phyloP scores from a whole-genome alignment of 2,888 invertebrate genomes.

The Lepidochrysops patricia region DNA sequence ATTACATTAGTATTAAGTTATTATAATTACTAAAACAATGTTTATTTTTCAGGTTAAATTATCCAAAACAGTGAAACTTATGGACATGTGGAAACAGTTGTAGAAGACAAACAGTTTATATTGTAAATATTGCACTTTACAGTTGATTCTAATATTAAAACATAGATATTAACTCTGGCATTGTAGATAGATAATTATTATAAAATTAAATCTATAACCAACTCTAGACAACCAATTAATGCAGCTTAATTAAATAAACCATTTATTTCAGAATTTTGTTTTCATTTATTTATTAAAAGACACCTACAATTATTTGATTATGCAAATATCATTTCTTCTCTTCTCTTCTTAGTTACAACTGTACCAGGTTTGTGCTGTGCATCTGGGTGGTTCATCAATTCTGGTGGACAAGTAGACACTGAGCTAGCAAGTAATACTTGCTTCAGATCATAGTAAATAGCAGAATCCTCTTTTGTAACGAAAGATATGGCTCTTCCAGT shows the following conservation, averaged over 20 bases:
- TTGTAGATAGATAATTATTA: neutral
- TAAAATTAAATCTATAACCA: neutral
- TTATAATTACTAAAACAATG: too few relatives aligned
- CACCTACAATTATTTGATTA: slow-evolving; percentile 11
- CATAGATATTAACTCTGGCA: neutral
- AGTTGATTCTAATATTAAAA: too few relatives aligned
- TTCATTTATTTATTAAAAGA: neutral
- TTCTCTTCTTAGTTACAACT: slow-evolving; percentile 92
- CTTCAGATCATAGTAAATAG: slow-evolving; percentile 97
- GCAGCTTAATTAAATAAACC: neutral
- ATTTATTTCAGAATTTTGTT: neutral
- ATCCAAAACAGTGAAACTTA: too few relatives aligned
- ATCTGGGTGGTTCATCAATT: slow-evolving; percentile 97
- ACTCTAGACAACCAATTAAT: neutral
- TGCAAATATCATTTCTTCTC: slow-evolving; percentile 96
- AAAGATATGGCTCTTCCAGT: slow-evolving; percentile 97
- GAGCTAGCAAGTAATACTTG: slow-evolving; percentile 91
- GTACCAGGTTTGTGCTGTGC: slow-evolving; percentile 98
- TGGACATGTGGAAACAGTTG: too few relatives aligned
- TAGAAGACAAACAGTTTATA: slow-evolving; percentile 7
- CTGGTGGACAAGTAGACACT: slow-evolving; percentile 95
- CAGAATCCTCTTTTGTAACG: slow-evolving; percentile 96
- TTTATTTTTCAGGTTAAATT: too few relatives aligned
- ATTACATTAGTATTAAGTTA: too few relatives aligned
- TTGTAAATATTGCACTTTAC: too few relatives aligned